These are phyloP conservation scores for Rotaria macrura DNA, from an alignment of 2,888 invertebrate genomes.

Conservation along the genomic window DNA sequence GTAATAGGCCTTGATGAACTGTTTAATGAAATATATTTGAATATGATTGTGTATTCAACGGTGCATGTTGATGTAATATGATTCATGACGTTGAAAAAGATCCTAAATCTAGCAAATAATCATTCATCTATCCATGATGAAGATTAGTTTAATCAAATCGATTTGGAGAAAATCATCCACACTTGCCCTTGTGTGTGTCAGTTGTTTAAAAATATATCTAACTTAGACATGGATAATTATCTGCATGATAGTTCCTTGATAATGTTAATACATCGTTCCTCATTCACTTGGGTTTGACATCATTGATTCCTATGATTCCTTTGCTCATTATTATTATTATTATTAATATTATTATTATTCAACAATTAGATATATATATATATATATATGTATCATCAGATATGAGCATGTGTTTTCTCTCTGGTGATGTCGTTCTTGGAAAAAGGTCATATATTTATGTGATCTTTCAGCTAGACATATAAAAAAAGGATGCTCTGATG, in stretches of 20 bases:
- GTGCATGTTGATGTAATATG: no score
- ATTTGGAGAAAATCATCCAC: not conserved
- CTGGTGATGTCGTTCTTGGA: not conserved
- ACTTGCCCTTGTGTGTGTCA: not conserved
- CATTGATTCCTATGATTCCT: not conserved
- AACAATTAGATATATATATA: not conserved
- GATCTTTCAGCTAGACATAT: not conserved
- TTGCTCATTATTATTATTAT: not conserved
- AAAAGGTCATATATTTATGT: not conserved
- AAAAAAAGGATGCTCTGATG: no score
- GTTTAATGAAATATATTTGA: not conserved
- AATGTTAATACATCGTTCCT: not conserved
- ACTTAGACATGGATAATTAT: not conserved
- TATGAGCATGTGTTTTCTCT: not conserved
- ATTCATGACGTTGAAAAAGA: no score
- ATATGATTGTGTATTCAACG: not conserved
- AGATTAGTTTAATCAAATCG: not conserved
- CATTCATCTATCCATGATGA: not conserved
- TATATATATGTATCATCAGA: no score
- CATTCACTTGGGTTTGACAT: not conserved
- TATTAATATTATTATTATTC: no score
- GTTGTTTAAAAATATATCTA: not conserved
- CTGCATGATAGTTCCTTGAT: not conserved
- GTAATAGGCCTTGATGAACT: not conserved
- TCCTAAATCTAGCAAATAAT: no score